These are phyloP conservation scores for Neodiprion lecontei DNA, from an alignment of 1,140 invertebrate genomes.

Conservation along the genomic window DNA sequence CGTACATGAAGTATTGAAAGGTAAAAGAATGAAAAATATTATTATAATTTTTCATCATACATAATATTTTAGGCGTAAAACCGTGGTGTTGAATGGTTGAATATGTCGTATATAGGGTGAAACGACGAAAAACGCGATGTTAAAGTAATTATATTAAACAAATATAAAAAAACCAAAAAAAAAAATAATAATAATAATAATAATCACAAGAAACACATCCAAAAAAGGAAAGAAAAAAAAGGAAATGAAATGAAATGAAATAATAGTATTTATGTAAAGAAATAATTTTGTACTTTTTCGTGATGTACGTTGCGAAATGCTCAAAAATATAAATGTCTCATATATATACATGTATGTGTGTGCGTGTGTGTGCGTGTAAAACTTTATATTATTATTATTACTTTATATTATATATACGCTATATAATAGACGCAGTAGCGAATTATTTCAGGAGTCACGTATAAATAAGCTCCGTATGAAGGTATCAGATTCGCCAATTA, in stretches of 20 bases:
- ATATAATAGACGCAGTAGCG: no score
- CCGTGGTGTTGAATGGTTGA: slow-evolving; percentile 11
- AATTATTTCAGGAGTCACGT: no score
- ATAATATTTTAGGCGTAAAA: slow-evolving; percentile 30
- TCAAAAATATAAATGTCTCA: slow-evolving; percentile 39
- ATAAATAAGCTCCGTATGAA: no score
- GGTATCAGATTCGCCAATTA: no score
- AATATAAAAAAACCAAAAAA: slow-evolving; percentile 19
- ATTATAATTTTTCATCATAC: no score
- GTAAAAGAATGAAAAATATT: no score
- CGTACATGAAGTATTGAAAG: neutral
- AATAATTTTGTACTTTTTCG: slow-evolving; percentile 60
- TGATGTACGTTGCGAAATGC: slow-evolving; percentile 49
- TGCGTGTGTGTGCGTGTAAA: no score
- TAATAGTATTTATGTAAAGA: slow-evolving; percentile 46
- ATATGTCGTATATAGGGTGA: slow-evolving; percentile 17
- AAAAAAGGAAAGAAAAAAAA: slow-evolving; percentile 34
- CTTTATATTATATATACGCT: no score
- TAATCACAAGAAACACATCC: slow-evolving; percentile 27
- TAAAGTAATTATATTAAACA: slow-evolving; percentile 26
- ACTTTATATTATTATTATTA: no score
- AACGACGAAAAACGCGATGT: slow-evolving; percentile 26
- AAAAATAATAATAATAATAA: slow-evolving; percentile 20
- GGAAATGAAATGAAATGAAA: slow-evolving; percentile 40
- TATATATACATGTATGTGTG: neutral